These are phyloP conservation scores for Trematomus loennbergii DNA, from an alignment of 2,113 vertebrate genomes.

Conservation along the genomic window DNA sequence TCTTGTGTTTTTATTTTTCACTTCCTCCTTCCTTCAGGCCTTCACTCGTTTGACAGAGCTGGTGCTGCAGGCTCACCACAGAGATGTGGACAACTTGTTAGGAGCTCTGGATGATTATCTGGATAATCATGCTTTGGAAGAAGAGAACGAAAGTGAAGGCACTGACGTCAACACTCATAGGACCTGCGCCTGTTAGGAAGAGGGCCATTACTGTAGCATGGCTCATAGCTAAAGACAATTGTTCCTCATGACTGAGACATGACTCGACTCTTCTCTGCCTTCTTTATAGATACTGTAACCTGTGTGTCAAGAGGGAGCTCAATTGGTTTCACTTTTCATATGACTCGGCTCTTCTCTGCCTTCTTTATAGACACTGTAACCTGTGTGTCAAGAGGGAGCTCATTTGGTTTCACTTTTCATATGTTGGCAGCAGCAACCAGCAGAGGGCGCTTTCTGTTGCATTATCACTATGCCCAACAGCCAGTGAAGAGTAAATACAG, in stretches of 20 bases:
- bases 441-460: constrained; percentile 32
- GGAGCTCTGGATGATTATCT: constrained; percentile 82
- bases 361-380: neutral
- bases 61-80: constrained; percentile 92
- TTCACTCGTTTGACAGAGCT: constrained; percentile 92
- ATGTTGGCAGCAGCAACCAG: constrained; percentile 42
- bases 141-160: constrained; percentile 80
- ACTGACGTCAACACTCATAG: constrained; percentile 77
- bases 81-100: constrained; percentile 88
- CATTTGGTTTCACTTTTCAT: constrained; percentile 1
- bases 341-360: neutral
- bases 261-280: neutral
- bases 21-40: constrained; percentile 80
- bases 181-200: constrained; percentile 89
- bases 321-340: too few relatives aligned
- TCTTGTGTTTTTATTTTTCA: neutral
- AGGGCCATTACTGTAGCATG: neutral
- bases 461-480: neutral
- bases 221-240: neutral
- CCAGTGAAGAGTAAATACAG: neutral
- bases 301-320: neutral
- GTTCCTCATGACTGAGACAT: neutral
- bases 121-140: constrained; percentile 85
- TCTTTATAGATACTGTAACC: neutral
- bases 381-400: neutral